Percentiles rank a stretch among this genome's conserved stretches.
Evolutionary conservation across 1,140 invertebrate species (phyloP).

Genomic region (Bombus waltoni): DNA sequence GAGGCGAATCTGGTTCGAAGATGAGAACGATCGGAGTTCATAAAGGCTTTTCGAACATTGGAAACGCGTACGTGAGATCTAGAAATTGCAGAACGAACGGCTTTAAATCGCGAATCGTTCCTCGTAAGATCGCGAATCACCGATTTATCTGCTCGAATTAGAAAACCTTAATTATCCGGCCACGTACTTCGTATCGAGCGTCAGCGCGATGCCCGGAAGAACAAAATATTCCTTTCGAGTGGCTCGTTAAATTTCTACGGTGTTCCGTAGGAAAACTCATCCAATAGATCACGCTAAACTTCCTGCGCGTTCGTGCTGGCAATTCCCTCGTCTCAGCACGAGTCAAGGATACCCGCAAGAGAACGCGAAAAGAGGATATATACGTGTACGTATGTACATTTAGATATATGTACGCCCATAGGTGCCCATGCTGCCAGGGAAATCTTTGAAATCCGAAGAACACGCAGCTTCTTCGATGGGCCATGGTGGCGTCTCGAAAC

Average conservation of each 20-base stretch:
- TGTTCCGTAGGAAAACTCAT: constrained; percentile 59
- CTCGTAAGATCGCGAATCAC: constrained; percentile 14
- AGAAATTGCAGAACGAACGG: constrained; percentile 8
- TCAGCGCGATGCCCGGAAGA: constrained; percentile 17
- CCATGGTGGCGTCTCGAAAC: neutral
- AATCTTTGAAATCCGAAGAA: constrained; percentile 34
- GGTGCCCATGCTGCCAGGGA: neutral
- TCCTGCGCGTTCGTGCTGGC: constrained; percentile 60
- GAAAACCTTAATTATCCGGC: constrained; percentile 49
- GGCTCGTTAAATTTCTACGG: constrained; percentile 65
- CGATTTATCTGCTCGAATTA: constrained; percentile 30
- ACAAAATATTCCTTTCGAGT: constrained; percentile 65
- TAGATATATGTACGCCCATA: neutral
- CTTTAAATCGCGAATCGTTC: constrained; percentile 10
- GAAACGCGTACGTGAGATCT: constrained; percentile 34
- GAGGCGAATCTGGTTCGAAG: neutral
- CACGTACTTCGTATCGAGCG: neutral
- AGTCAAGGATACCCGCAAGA: constrained; percentile 49
- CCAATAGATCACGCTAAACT: constrained; percentile 67
- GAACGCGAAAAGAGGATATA: constrained; percentile 7
- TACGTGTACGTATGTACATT: neutral
- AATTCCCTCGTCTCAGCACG: constrained; percentile 49
- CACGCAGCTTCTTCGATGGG: no score
- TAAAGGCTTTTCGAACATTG: constrained; percentile 38
- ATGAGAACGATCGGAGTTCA: constrained; percentile 2